Conservation (phyloP, 2,888 invertebrate genomes). For the Arrhopalites spinosus region DNA sequence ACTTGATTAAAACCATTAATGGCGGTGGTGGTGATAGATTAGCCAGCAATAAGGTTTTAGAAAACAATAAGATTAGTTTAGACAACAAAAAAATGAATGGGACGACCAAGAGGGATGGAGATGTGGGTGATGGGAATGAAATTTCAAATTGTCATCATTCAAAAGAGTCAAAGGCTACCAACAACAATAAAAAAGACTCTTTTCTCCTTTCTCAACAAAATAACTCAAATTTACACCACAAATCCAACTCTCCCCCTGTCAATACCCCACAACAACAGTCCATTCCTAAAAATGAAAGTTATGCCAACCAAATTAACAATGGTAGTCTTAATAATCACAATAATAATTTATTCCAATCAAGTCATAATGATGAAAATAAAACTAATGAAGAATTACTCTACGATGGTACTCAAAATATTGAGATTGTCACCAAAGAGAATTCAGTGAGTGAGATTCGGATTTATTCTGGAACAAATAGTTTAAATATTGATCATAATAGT, state of each 20-base stretch:
- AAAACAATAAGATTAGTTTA: slow-evolving; percentile 24
- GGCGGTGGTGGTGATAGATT: background rate
- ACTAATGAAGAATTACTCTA: background rate
- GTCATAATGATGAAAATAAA: background rate
- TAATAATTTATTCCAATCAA: background rate
- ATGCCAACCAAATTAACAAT: background rate
- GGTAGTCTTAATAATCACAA: background rate
- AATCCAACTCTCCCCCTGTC: too few species aligned
- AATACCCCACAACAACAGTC: background rate
- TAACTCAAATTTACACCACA: background rate
- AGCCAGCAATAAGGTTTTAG: background rate
- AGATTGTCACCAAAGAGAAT: slow-evolving; percentile 55
- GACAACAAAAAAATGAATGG: too few species aligned
- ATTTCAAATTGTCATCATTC: too few species aligned
- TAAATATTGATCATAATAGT: slow-evolving; percentile 10
- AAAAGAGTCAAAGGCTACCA: too few species aligned
- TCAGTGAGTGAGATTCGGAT: slow-evolving; percentile 55
- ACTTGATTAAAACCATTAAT: background rate
- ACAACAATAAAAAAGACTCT: too few species aligned
- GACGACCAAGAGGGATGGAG: too few species aligned
- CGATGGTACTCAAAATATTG: slow-evolving; percentile 45
- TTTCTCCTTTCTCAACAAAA: too few species aligned
- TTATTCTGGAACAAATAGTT: slow-evolving; percentile 42
- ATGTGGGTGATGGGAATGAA: too few species aligned
- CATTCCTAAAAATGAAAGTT: slow-evolving; percentile 2